A percentile compares a stretch with the other conserved stretches of the same genome.
phyloP scores from a whole-genome alignment of 2,888 invertebrate species.

The Stegophylla sp. region DNA sequence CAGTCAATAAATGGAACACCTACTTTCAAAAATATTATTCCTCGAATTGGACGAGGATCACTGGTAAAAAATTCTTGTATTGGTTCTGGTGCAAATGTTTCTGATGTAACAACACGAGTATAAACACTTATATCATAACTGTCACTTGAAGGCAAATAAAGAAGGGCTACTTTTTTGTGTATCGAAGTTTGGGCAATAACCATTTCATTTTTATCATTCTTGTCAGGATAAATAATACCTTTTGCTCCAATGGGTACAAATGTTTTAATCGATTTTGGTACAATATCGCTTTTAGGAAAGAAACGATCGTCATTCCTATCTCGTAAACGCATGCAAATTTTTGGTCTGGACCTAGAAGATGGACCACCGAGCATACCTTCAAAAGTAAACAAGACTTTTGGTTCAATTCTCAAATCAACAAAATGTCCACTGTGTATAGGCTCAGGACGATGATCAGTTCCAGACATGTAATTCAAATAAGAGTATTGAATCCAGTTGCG shows the following conservation, averaged over 20 bases:
- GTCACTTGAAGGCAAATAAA: conserved; percentile 26
- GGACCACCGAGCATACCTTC: conserved; percentile 28
- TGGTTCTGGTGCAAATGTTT: not conserved
- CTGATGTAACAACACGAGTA: not conserved
- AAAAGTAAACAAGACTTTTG: conserved; percentile 33
- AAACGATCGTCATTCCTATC: conserved; percentile 2
- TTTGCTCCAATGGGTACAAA: conserved; percentile 29
- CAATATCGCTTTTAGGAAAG: conserved; percentile 7
- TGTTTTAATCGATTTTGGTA: conserved; percentile 14
- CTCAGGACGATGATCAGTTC: not conserved
- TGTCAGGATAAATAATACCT: conserved; percentile 33
- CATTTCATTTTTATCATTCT: conserved; percentile 11
- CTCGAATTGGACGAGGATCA: conserved; percentile 27
- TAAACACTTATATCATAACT: conserved; percentile 20
- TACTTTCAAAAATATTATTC: conserved; percentile 22
- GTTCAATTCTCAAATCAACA: conserved; percentile 39
- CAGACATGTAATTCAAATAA: not conserved
- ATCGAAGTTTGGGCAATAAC: not conserved
- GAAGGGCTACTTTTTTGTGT: conserved; percentile 22
- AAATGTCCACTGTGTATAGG: not conserved
- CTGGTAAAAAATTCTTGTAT: not conserved
- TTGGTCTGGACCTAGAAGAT: conserved; percentile 14
- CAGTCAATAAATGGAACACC: not conserved
- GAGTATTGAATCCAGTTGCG: conserved; percentile 23
- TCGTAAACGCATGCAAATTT: conserved; percentile 21